Evolutionary conservation across 2,797 vertebrate genomes (phyloP).

Genomic region (Rhinella marina): DNA sequence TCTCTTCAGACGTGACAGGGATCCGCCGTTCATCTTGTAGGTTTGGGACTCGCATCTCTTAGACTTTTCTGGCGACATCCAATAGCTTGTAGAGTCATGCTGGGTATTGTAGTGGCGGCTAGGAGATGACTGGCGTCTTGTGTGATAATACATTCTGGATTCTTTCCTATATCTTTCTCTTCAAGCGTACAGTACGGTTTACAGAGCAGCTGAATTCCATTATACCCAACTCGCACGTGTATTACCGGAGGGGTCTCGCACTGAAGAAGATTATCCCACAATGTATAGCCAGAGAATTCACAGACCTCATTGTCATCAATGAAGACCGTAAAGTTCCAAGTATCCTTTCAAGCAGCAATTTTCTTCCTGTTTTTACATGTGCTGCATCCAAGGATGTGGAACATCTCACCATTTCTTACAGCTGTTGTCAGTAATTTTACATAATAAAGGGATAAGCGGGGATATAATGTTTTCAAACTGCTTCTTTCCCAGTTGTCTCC

Average conservation of each 20-base stretch:
- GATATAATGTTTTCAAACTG: not conserved
- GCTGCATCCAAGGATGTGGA: no score
- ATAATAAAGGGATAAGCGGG: not conserved
- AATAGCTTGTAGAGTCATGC: no score
- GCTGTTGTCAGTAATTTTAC: no score
- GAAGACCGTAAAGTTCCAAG: slow-evolving; percentile 93
- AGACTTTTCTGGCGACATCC: not conserved
- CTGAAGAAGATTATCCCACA: slow-evolving; percentile 95
- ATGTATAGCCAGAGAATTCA: slow-evolving; percentile 89
- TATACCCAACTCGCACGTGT: slow-evolving; percentile 91
- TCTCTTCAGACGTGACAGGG: no score
- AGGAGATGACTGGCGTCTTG: no score
- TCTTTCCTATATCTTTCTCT: slow-evolving; percentile 30
- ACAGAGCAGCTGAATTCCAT: slow-evolving; percentile 90
- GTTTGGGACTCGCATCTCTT: no score
- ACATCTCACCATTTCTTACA: no score
- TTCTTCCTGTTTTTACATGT: not conserved
- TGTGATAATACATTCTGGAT: not conserved
- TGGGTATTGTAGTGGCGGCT: no score
- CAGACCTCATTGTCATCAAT: slow-evolving; percentile 93
- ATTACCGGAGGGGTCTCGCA: slow-evolving; percentile 94
- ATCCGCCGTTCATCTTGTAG: no score
- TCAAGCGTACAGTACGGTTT: slow-evolving; percentile 91
- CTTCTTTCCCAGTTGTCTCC: slow-evolving; percentile 35
- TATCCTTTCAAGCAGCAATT: slow-evolving; percentile 80